Base-by-base conservation (phyloP, 2,888 invertebrate species). In the Nymphalis urticae region DNA sequence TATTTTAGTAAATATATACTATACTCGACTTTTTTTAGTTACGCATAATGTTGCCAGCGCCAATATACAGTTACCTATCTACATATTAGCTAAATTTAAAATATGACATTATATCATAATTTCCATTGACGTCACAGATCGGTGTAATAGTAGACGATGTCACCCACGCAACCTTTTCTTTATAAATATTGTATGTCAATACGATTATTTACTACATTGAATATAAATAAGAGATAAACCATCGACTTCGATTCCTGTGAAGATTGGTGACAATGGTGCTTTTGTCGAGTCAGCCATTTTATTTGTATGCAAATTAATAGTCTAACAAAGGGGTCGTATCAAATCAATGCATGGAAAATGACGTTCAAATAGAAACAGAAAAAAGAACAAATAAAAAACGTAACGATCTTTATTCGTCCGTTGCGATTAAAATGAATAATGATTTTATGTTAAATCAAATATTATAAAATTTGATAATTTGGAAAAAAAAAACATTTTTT, bases 131-230 rank as follows among this genome's bases (percentile, higher is more conserved):
- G 36, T 58, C 42, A 58, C 7, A 42, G 36, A 58, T 58, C 36
- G 27, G 81, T 84, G 82, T 85, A 74, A 86, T 72, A 73, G 63
- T 48, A 58, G 63, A 50, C 36, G 21, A 27, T 48, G 36, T 56
- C 62, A 86, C 89, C 89, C 87, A 89, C 89, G 85, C 88, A 85
- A 88, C 88, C 89, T 89, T 84, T 83, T 83, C 86, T 88, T 87
- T 88, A 91, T 89, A 90, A 90, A 90, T 89, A 90, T 87, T 88
- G 85, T 88, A 89, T 89, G 85, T 87, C 87, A 88, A 88, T 89
- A 86, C 78, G 84, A 88, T 90, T 88, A 89, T 88, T 88, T 88
- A 89, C 85, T 89, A 85, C 84, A 85, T 88, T 90, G 89, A 91
- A 90, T 92, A 87, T 87, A 87, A 88, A 90, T 89, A 86, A 85